Conservation (phyloP, 2,888 invertebrate genomes). For the Horisme vitalbata region DNA sequence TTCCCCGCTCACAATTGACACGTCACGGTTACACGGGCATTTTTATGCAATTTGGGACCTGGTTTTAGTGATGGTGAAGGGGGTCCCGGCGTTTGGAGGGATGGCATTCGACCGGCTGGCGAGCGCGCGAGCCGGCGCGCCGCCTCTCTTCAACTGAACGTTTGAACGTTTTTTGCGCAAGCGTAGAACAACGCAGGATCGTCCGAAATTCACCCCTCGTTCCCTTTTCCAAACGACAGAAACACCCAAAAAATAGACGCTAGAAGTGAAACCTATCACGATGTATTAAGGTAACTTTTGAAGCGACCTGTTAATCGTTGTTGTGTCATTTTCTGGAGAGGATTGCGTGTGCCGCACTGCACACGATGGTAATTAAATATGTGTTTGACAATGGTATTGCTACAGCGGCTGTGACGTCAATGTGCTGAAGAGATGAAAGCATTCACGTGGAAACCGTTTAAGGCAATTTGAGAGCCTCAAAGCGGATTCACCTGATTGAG, state of each 20-base stretch:
- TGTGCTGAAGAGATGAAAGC: constrained; percentile 51
- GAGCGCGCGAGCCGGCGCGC: constrained; percentile 82
- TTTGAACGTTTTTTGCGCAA: constrained; percentile 66
- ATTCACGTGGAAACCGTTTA: constrained; percentile 52
- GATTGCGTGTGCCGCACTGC: constrained; percentile 81
- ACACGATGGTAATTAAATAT: constrained; percentile 81
- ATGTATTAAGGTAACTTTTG: neutral
- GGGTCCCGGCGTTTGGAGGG: constrained; percentile 58
- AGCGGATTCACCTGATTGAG: constrained; percentile 18
- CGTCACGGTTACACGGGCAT: constrained; percentile 49
- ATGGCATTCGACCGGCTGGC: constrained; percentile 72
- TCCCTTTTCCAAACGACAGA: constrained; percentile 38
- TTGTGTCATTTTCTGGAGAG: constrained; percentile 28
- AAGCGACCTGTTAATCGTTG: neutral
- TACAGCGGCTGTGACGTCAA: constrained; percentile 78
- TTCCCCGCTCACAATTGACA: constrained; percentile 64
- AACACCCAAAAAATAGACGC: constrained; percentile 24
- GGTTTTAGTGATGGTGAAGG: constrained; percentile 69
- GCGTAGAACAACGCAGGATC: constrained; percentile 71
- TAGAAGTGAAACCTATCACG: constrained; percentile 32
- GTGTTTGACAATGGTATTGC: constrained; percentile 77
- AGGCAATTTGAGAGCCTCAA: constrained; percentile 34
- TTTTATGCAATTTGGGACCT: constrained; percentile 49
- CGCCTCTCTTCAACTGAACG: constrained; percentile 75
- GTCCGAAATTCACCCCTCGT: constrained; percentile 68